Base-by-base conservation (phyloP, 2,797 vertebrate species). In the Rallus crepitans region DNA sequence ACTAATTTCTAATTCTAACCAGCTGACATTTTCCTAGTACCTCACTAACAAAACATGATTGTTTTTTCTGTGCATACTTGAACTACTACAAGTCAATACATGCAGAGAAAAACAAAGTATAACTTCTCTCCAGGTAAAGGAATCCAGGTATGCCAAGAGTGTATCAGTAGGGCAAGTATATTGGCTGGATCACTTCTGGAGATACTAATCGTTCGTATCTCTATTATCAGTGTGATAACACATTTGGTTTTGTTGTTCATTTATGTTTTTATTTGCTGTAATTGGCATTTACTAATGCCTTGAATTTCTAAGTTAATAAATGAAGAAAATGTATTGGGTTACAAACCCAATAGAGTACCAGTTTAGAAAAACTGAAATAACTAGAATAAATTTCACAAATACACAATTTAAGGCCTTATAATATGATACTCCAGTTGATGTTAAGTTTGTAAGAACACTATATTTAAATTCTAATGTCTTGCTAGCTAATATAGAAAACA, bases 1-100 rank as follows among this genome's bases (percentile, higher is more conserved):
- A 82, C 95, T 93, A 96, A 63, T 79, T 87, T 84, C 97, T 97
- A 97, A 94, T 69, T 93, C 96, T 97, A 97, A 92, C 35, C 78
- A 94, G 76, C 76, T 95, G 91, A 94, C 85, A 78, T 69, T 96
- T 92, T 92, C 83, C 83, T 95, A 96, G 73, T 89, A 94, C 47
- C 68, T 95, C 71, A 94, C 96, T 93, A 96, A 92, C 73, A 83
- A 96, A 94, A 94, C 66, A 90, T 66, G 77, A 94, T 20, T 82
- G 64, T 63, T 94, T 82, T 96, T 87, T 87, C 94, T 86, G 90
- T 70, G 91, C 68, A 94, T 94, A 79, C 94, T 93, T 96, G 91
- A 94, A 90, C 86, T 93, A 94, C 90, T 84, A 77, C 78, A 87
- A 93, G 85, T 73, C 93, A 95, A 93, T 30, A 89, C 91, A 93